Evolutionary conservation across 2,888 invertebrate species (phyloP).

Genomic region (Megamerina dolium): DNA sequence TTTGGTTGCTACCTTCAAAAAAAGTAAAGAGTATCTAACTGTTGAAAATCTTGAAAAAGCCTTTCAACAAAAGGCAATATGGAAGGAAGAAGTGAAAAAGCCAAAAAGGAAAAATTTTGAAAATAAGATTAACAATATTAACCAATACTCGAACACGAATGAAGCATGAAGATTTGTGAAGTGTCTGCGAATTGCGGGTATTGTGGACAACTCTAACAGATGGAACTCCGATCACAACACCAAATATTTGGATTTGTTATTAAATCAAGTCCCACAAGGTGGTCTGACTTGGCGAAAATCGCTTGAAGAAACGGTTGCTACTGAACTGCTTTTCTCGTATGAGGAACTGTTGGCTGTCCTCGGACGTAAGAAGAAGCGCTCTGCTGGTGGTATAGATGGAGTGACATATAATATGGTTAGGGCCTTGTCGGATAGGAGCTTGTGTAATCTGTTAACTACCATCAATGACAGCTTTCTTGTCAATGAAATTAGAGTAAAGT

Average conservation of each 20-base stretch:
- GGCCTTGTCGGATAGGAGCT: not conserved
- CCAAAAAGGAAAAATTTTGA: not conserved
- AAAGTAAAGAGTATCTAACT: not conserved
- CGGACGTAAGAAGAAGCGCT: not conserved
- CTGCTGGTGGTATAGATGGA: not conserved
- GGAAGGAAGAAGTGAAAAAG: not conserved
- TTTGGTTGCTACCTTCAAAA: not conserved
- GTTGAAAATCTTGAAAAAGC: not conserved
- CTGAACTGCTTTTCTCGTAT: too few relatives aligned
- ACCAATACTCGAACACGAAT: not conserved
- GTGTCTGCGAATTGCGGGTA: too few relatives aligned
- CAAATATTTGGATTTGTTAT: too few relatives aligned
- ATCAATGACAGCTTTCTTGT: not conserved
- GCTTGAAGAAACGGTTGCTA: too few relatives aligned
- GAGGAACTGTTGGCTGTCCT: too few relatives aligned
- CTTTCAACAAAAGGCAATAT: not conserved
- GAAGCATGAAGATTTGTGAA: not conserved
- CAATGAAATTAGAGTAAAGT: not conserved
- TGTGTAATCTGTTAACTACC: too few relatives aligned
- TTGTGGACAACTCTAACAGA: too few relatives aligned
- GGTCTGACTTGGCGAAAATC: too few relatives aligned
- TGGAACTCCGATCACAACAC: too few relatives aligned
- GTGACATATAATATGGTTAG: not conserved
- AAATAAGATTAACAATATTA: not conserved
- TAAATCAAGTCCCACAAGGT: too few relatives aligned